A percentile compares a stretch with the other conserved stretches of the same genome.
Conservation (phyloP, 2,113 vertebrate species). For the Progne subis region DNA sequence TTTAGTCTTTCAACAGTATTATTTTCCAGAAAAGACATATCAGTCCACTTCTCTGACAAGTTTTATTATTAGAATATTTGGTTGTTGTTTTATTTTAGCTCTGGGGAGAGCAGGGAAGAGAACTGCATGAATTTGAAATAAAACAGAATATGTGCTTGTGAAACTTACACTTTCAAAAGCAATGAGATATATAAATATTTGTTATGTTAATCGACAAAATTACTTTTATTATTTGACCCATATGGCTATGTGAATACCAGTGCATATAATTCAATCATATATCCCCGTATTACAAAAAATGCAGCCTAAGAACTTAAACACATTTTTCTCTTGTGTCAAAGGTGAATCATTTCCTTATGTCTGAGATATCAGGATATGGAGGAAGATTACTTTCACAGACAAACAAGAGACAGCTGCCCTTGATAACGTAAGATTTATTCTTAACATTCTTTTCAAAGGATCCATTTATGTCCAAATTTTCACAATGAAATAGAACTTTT, state of each 20-base stretch:
- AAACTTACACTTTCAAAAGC: slow-evolving; percentile 41
- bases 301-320: slow-evolving; percentile 37
- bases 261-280: slow-evolving; percentile 2
- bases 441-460: slow-evolving; percentile 38
- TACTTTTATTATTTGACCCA: slow-evolving; percentile 58
- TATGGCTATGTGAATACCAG: slow-evolving; percentile 22
- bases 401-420: slow-evolving; percentile 58
- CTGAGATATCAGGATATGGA: slow-evolving; percentile 54
- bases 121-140: background rate
- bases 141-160: slow-evolving; percentile 13
- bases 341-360: slow-evolving; percentile 62
- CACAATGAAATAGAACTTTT: background rate
- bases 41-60: background rate
- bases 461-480: slow-evolving; percentile 52
- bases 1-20: slow-evolving; percentile 8
- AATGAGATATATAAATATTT: slow-evolving; percentile 50
- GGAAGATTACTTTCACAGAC: slow-evolving; percentile 61
- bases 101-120: background rate
- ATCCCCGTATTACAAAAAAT: slow-evolving; percentile 25
- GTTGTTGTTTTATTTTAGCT: background rate
- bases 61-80: slow-evolving; percentile 40
- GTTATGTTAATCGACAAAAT: slow-evolving; percentile 44
- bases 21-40: slow-evolving; percentile 29
- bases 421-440: slow-evolving; percentile 43
- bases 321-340: slow-evolving; percentile 60